phyloP scores from a whole-genome alignment of 2,797 vertebrate species.

The Bryconaethiops microstoma region DNA sequence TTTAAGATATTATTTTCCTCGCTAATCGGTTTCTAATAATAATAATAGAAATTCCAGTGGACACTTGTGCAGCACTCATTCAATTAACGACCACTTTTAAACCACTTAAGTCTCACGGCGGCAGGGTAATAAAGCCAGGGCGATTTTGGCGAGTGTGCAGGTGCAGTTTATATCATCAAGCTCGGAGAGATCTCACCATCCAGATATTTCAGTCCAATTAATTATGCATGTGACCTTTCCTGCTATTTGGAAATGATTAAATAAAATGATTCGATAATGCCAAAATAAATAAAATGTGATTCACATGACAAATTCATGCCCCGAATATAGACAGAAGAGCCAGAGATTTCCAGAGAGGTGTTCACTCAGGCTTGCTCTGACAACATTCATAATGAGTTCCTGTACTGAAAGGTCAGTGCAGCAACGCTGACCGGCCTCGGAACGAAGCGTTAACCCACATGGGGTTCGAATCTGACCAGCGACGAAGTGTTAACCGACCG shows the following conservation, averaged over 20 bases:
- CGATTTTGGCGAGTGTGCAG: background rate
- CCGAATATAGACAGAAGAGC: background rate
- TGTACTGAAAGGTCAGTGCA: slow-evolving; percentile 8
- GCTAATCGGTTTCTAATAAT: background rate
- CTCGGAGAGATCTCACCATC: background rate
- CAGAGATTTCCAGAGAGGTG: background rate
- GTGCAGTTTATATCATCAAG: slow-evolving; percentile 1
- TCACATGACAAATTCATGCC: slow-evolving; percentile 3
- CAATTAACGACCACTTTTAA: background rate
- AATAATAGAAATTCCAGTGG: background rate
- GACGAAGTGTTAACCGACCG: too few species aligned
- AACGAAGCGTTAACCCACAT: too few species aligned
- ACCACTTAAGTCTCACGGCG: background rate
- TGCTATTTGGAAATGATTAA: slow-evolving; percentile 39
- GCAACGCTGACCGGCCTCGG: background rate
- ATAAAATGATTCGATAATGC: slow-evolving; percentile 33
- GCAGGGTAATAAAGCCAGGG: background rate
- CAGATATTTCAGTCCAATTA: slow-evolving; percentile 40
- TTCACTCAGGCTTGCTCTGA: background rate
- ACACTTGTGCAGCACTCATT: background rate
- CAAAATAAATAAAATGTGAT: slow-evolving; percentile 36
- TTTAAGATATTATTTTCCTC: too few species aligned
- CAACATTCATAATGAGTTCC: slow-evolving; percentile 2
- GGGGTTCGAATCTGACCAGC: too few species aligned
- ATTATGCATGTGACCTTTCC: slow-evolving; percentile 52